phyloP scores from a whole-genome alignment of 30 jellyfish, hydroid and myxozoan species.

The Chrysaora quinquecirrha region DNA sequence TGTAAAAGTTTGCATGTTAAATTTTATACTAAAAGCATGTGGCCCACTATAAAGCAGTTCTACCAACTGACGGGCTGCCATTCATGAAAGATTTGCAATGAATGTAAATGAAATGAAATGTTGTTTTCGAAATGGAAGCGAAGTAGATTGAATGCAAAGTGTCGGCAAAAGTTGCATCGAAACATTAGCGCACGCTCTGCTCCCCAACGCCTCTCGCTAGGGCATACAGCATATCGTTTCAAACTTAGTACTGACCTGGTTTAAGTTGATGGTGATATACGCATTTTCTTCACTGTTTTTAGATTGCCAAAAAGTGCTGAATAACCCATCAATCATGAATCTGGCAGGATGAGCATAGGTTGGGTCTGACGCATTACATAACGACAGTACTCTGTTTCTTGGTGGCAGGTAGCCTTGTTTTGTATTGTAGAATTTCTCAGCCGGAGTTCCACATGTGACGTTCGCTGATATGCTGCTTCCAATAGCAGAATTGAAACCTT shows the following conservation, averaged over 20 bases:
- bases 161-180: too few relatives aligned
- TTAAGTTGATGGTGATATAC: slow-evolving; percentile 44
- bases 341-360: slow-evolving; percentile 65
- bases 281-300: slow-evolving; percentile 41
- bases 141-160: too few relatives aligned
- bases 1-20: too few relatives aligned
- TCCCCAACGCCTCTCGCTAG: too few relatives aligned
- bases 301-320: slow-evolving; percentile 71
- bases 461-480: slow-evolving; percentile 82
- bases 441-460: slow-evolving; percentile 95
- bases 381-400: slow-evolving; percentile 60
- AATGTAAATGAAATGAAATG: too few relatives aligned
- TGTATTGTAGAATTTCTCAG: slow-evolving; percentile 93
- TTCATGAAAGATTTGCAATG: too few relatives aligned
- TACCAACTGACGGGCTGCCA: too few relatives aligned
- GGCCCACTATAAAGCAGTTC: too few relatives aligned
- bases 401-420: slow-evolving; percentile 89
- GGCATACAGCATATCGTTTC: too few relatives aligned
- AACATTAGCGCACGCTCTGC: too few relatives aligned
- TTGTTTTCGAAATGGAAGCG: too few relatives aligned
- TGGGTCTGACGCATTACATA: slow-evolving; percentile 71
- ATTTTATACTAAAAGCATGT: too few relatives aligned
- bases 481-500: slow-evolving; percentile 76
- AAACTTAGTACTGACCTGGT: slow-evolving; percentile 73
- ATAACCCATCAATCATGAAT: slow-evolving; percentile 60